Conservation (phyloP, 2,113 vertebrate genomes). For the Rhinichthys klamathensis region DNA sequence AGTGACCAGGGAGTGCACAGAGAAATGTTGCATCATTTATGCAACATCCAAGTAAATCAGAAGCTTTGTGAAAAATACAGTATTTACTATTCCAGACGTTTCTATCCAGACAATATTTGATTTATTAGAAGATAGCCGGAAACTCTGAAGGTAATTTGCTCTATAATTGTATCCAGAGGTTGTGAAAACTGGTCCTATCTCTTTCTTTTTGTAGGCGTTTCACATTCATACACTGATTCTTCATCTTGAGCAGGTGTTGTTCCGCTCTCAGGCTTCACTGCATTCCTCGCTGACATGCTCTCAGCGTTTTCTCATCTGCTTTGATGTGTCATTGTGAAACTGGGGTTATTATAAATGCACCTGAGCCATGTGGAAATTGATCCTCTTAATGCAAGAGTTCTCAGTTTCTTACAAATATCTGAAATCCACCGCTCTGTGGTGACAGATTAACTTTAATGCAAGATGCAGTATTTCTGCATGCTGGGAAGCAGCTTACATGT, state of each 20-base stretch:
- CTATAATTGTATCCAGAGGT: background rate
- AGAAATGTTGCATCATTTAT: background rate
- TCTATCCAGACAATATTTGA: background rate
- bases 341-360: background rate
- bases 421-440: background rate
- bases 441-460: constrained; percentile 1
- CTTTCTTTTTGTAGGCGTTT: background rate
- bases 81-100: background rate
- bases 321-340: background rate
- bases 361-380: background rate
- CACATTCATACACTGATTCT: background rate
- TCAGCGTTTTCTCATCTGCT: background rate
- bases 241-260: background rate
- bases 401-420: background rate
- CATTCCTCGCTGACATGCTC: background rate
- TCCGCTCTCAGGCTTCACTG: constrained; percentile 1
- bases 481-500: background rate
- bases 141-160: background rate
- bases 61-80: background rate
- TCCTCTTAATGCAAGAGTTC: background rate
- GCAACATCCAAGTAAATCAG: background rate
- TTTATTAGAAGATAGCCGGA: background rate
- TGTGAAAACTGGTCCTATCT: background rate
- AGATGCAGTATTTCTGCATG: background rate
- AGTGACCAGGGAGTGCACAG: background rate